These are phyloP conservation scores for Pseudorhiza aurosa DNA, from an alignment of 30 jellyfish, hydroid and myxozoan species.

Conservation along the genomic window DNA sequence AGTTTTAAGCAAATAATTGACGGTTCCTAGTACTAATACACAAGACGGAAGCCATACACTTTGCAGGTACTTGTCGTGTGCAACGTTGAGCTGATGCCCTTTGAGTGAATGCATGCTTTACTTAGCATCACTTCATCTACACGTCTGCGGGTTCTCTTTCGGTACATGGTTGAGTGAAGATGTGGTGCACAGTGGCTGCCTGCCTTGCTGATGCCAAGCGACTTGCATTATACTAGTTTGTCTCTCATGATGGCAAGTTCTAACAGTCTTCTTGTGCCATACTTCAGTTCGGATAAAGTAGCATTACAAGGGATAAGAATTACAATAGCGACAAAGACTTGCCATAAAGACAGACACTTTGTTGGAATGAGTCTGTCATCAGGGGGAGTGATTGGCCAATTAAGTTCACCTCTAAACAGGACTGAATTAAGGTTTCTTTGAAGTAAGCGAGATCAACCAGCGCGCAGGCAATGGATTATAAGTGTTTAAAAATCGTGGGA, in stretches of 20 bases:
- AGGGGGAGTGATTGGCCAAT: slow-evolving; percentile 53
- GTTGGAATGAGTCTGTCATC: slow-evolving; percentile 51
- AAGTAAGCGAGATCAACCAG: slow-evolving; percentile 39
- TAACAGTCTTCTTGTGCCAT: not conserved
- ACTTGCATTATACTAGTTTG: slow-evolving; percentile 25
- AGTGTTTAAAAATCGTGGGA: slow-evolving; percentile 7
- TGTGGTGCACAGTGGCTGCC: slow-evolving; percentile 56
- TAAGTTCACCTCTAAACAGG: slow-evolving; percentile 9
- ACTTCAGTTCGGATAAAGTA: not conserved
- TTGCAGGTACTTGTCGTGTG: not conserved
- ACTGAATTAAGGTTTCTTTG: slow-evolving; percentile 17
- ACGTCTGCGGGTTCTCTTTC: slow-evolving; percentile 44
- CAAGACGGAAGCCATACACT: not conserved
- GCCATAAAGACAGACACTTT: not conserved
- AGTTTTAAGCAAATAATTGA: no score
- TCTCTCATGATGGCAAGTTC: slow-evolving; percentile 24
- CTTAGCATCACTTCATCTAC: slow-evolving; percentile 31
- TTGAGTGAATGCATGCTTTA: not conserved
- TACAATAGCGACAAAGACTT: not conserved
- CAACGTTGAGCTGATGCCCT: not conserved
- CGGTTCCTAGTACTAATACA: no score
- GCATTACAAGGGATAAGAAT: not conserved
- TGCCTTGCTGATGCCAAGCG: slow-evolving; percentile 21
- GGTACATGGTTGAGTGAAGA: slow-evolving; percentile 29
- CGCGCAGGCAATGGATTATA: slow-evolving; percentile 14